Percentiles rank a stretch among this genome's conserved stretches.
These are phyloP conservation scores for Anarrhichthys ocellatus DNA, from an alignment of 2,113 vertebrate species.

Conservation along the genomic window DNA sequence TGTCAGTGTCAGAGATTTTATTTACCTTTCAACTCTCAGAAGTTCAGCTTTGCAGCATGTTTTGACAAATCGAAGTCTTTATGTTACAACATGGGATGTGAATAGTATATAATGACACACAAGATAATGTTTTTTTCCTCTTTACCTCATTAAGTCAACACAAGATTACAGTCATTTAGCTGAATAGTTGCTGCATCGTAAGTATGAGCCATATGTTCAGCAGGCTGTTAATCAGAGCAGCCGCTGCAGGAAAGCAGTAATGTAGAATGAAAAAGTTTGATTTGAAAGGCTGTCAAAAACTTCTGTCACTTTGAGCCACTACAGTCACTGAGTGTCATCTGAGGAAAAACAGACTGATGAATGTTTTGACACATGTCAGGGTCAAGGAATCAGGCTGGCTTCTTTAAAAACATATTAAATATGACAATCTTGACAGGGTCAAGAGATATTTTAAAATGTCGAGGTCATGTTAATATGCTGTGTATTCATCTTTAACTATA, in stretches of 20 bases:
- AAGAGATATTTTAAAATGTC: neutral
- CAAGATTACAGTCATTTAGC: neutral
- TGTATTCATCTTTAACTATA: neutral
- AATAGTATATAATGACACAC: neutral
- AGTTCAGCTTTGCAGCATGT: neutral
- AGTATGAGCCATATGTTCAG: constrained; percentile 10
- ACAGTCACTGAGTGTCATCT: neutral
- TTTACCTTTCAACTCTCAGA: constrained; percentile 10
- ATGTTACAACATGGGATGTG: neutral
- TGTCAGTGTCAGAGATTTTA: constrained; percentile 7
- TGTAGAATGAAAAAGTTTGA: constrained; percentile 2
- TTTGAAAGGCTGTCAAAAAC: constrained; percentile 16
- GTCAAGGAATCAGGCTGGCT: neutral
- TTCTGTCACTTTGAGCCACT: neutral
- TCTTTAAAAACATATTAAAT: neutral
- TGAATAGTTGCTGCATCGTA: constrained; percentile 6
- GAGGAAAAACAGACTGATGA: neutral
- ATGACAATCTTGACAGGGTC: neutral
- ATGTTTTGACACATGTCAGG: neutral
- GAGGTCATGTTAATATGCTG: neutral
- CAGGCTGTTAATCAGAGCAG: constrained; percentile 22
- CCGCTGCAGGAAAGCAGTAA: constrained; percentile 1
- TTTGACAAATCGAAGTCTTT: neutral
- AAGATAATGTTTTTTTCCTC: neutral
- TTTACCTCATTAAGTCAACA: constrained; percentile 3